Evolutionary conservation across 92 coral and sea anemone genomes (phyloP).

Genomic region (Virgularia gustaviana): DNA sequence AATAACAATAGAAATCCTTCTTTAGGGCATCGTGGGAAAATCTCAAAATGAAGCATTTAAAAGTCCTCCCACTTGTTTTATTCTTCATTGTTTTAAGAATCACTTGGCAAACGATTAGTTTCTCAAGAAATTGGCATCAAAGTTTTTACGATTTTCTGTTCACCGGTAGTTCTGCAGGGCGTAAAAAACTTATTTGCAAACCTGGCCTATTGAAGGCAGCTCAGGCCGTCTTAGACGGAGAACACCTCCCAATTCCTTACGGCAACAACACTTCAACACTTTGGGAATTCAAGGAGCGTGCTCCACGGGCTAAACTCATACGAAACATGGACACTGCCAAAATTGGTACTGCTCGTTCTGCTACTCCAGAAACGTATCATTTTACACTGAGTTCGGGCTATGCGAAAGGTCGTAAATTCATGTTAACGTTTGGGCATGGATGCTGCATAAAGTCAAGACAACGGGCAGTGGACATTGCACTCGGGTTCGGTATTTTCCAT

Average conservation of each 20-base stretch:
- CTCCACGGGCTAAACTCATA: neutral
- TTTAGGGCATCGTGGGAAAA: too few relatives aligned
- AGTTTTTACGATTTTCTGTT: too few relatives aligned
- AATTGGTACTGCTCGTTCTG: neutral
- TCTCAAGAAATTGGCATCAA: too few relatives aligned
- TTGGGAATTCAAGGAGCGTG: conserved; percentile 1
- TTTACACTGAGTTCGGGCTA: neutral
- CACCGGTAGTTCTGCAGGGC: too few relatives aligned
- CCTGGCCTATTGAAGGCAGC: neutral
- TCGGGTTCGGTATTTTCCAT: neutral
- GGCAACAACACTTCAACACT: neutral
- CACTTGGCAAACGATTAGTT: too few relatives aligned
- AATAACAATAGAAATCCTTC: too few relatives aligned
- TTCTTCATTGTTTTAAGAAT: too few relatives aligned
- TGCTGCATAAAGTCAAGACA: conserved; percentile 11
- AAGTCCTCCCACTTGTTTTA: too few relatives aligned
- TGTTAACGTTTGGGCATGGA: conserved; percentile 25
- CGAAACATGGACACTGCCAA: neutral
- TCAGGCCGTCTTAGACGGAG: neutral
- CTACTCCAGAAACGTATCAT: too few relatives aligned
- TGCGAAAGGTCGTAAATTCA: neutral
- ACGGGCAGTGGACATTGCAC: neutral
- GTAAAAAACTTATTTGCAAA: too few relatives aligned
- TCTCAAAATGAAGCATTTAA: too few relatives aligned
- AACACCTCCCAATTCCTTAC: neutral